Percentiles rank a stretch among this genome's conserved stretches.
Evolutionary conservation across 2,888 invertebrate genomes (phyloP).

Genomic region (Bibio marci): DNA sequence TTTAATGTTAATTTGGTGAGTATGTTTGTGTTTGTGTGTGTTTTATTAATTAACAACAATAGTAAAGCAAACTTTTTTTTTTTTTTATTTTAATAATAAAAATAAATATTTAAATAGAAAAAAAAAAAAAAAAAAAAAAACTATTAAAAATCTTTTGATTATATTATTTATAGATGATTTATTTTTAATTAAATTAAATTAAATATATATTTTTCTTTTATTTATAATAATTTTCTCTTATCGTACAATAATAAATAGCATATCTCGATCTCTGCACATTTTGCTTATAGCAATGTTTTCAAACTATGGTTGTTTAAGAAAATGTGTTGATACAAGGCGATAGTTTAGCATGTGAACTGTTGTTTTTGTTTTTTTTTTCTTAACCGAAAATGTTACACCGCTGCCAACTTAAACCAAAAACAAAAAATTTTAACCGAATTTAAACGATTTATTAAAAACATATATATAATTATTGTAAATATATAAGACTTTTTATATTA

Average conservation of each 20-base stretch:
- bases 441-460: too few relatives aligned
- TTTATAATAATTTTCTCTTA: not conserved
- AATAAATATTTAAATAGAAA: not conserved
- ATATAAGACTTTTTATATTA: too few relatives aligned
- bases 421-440: too few relatives aligned
- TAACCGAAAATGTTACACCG: not conserved
- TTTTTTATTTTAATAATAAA: not conserved
- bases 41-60: not conserved
- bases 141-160: not conserved
- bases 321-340: slow-evolving; percentile 83
- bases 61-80: not conserved
- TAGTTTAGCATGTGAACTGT: slow-evolving; percentile 62
- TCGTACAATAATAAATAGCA: slow-evolving; percentile 12
- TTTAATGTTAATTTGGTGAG: too few relatives aligned
- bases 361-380: not conserved
- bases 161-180: too few relatives aligned
- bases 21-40: not conserved
- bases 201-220: not conserved
- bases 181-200: too few relatives aligned
- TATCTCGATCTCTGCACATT: slow-evolving; percentile 35
- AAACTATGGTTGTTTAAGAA: slow-evolving; percentile 82
- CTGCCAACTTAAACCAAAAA: too few relatives aligned
- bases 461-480: too few relatives aligned
- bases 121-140: slow-evolving; percentile 2
- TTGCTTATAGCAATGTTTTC: slow-evolving; percentile 14